Percentiles rank a stretch among this genome's conserved stretches.
phyloP scores from a whole-genome alignment of 2,888 invertebrate species.

The Ornithoptera alexandrae region DNA sequence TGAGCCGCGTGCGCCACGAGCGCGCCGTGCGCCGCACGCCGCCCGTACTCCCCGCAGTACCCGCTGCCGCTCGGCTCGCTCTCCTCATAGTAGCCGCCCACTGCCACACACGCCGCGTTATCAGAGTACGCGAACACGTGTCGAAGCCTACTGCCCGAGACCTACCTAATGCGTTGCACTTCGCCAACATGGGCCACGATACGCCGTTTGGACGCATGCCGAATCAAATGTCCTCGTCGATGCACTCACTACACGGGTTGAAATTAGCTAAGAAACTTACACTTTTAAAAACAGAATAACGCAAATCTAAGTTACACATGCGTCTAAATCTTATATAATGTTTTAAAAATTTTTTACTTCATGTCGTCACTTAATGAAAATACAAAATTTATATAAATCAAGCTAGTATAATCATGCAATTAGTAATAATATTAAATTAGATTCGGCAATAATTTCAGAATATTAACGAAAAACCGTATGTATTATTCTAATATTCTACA shows the following conservation, averaged over 20 bases:
- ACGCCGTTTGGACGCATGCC: slow-evolving; percentile 27
- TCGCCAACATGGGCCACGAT: slow-evolving; percentile 2
- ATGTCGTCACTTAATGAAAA: slow-evolving; percentile 37
- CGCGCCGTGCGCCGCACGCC: slow-evolving; percentile 42
- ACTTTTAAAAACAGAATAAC: slow-evolving; percentile 29
- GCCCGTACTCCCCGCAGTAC: slow-evolving; percentile 54
- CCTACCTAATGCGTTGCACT: slow-evolving; percentile 56
- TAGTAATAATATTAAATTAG: slow-evolving; percentile 50
- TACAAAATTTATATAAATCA: slow-evolving; percentile 40
- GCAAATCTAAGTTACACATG: slow-evolving; percentile 27
- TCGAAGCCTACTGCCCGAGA: slow-evolving; percentile 40
- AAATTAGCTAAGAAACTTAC: slow-evolving; percentile 18
- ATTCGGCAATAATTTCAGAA: slow-evolving; percentile 41
- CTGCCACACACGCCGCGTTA: slow-evolving; percentile 48
- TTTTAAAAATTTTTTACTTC: slow-evolving; percentile 34
- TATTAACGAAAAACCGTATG: slow-evolving; percentile 45
- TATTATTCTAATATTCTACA: slow-evolving; percentile 58
- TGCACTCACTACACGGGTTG: slow-evolving; percentile 9
- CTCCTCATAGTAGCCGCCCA: slow-evolving; percentile 69
- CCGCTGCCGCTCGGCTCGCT: slow-evolving; percentile 53
- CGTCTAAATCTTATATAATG: slow-evolving; percentile 28
- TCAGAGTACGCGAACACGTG: slow-evolving; percentile 43
- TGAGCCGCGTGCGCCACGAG: slow-evolving; percentile 38
- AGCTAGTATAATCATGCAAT: slow-evolving; percentile 67
- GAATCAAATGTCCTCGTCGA: slow-evolving; percentile 1